Conservation (phyloP, 2,113 vertebrate genomes). For the Coptodon rendalli region DNA sequence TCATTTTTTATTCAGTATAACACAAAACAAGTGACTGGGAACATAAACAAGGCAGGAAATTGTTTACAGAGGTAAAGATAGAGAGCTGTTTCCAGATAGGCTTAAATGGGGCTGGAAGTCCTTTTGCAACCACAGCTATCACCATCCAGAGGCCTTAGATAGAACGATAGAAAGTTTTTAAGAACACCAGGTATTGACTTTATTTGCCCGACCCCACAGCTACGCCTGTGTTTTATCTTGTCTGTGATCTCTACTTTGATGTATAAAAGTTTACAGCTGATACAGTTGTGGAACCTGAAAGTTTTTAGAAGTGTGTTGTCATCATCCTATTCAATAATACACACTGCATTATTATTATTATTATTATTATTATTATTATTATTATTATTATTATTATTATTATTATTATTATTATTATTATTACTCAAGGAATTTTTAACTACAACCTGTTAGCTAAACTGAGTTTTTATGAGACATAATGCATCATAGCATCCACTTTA, state of each 20-base stretch:
- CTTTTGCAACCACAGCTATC: background rate
- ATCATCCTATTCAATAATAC: background rate
- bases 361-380: background rate
- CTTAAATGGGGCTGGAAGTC: background rate
- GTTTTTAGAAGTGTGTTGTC: background rate
- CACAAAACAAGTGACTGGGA: rapidly evolving
- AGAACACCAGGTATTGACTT: background rate
- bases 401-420: background rate
- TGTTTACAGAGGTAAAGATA: background rate
- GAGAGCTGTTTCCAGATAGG: background rate
- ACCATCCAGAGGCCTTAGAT: background rate
- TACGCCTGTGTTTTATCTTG: background rate
- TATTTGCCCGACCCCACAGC: background rate
- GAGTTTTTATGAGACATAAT: background rate
- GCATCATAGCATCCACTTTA: background rate
- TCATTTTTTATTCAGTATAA: background rate
- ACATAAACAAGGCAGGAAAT: background rate
- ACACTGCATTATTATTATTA: background rate
- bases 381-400: background rate
- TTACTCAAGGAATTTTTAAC: background rate
- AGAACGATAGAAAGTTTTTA: background rate
- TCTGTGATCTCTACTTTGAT: background rate
- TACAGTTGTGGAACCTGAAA: background rate
- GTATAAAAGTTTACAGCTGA: background rate
- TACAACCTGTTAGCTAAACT: background rate